A percentile compares a stretch with the other conserved stretches of the same genome.
phyloP scores from a whole-genome alignment of 2,888 invertebrate species.

The Drosophila leonis region DNA sequence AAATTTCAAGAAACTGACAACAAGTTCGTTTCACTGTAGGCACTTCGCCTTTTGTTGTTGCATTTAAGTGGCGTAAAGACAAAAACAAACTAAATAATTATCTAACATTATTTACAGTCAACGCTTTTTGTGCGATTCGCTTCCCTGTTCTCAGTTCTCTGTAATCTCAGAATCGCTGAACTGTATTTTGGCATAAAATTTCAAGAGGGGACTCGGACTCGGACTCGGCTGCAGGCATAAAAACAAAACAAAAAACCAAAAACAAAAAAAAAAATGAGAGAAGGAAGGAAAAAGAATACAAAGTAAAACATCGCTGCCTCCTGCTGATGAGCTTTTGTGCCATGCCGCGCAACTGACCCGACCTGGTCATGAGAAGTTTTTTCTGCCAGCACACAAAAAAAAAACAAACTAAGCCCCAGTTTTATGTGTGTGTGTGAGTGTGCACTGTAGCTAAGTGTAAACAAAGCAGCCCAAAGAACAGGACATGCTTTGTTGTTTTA shows the following conservation, averaged over 20 bases:
- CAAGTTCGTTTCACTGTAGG: conserved; percentile 20
- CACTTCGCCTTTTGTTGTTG: conserved; percentile 27
- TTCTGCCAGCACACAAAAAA: conserved; percentile 26
- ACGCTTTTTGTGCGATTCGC: conserved; percentile 49
- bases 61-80: conserved; percentile 51
- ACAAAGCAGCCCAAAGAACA: conserved; percentile 55
- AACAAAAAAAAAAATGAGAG: conserved; percentile 19
- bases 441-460: conserved; percentile 55
- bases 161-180: conserved; percentile 72
- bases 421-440: conserved; percentile 12
- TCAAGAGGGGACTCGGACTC: conserved; percentile 55
- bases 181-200: conserved; percentile 77
- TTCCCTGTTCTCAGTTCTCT: conserved; percentile 24
- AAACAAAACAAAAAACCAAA: conserved; percentile 3
- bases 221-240: conserved; percentile 16
- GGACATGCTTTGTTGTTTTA: conserved; percentile 48
- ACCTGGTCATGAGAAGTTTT: conserved; percentile 34
- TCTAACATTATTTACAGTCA: conserved; percentile 76
- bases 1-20: conserved; percentile 59
- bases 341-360: conserved; percentile 41
- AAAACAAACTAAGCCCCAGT: conserved; percentile 2
- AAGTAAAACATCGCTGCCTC: conserved; percentile 6
- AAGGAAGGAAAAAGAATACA: conserved; percentile 9
- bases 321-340: conserved; percentile 30
- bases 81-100: conserved; percentile 77